Conservation (phyloP, 2,113 vertebrate species). For the Abramis brama region DNA sequence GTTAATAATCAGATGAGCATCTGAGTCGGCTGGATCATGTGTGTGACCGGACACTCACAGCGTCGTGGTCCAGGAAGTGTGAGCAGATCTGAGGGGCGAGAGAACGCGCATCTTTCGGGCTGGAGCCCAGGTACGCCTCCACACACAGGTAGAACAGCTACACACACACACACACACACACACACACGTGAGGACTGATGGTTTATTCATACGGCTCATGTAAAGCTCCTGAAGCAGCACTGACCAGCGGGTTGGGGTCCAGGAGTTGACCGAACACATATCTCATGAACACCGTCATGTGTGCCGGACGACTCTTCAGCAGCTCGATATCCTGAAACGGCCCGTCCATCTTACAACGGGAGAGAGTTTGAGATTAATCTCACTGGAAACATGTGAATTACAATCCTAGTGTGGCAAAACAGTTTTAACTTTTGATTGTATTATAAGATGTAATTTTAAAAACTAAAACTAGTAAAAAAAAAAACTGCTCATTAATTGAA, state of each 20-base stretch:
- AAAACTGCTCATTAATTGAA: no score
- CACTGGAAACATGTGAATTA: background rate
- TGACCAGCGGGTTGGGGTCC: constrained; percentile 89
- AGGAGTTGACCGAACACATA: constrained; percentile 91
- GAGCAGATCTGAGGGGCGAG: constrained; percentile 88
- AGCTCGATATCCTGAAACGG: constrained; percentile 88
- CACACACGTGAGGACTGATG: background rate
- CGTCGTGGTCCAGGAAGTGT: constrained; percentile 86
- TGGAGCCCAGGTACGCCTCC: constrained; percentile 86
- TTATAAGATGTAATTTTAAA: background rate
- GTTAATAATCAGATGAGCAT: background rate
- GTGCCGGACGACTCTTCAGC: constrained; percentile 85
- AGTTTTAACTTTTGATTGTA: background rate
- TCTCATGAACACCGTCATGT: constrained; percentile 89
- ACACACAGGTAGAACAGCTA: constrained; percentile 91
- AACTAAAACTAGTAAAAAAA: no score
- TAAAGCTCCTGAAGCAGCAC: constrained; percentile 38
- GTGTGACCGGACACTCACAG: constrained; percentile 73
- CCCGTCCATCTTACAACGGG: constrained; percentile 78
- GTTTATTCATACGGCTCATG: no score
- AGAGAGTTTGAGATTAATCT: background rate
- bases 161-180: constrained; percentile 11
- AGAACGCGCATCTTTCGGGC: constrained; percentile 81
- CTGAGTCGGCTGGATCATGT: background rate
- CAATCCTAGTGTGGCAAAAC: background rate